A percentile compares a stretch with the other conserved stretches of the same genome.
Conservation (phyloP, 30 jellyfish, hydroid and myxozoan genomes). For the Aurelia sp. region DNA sequence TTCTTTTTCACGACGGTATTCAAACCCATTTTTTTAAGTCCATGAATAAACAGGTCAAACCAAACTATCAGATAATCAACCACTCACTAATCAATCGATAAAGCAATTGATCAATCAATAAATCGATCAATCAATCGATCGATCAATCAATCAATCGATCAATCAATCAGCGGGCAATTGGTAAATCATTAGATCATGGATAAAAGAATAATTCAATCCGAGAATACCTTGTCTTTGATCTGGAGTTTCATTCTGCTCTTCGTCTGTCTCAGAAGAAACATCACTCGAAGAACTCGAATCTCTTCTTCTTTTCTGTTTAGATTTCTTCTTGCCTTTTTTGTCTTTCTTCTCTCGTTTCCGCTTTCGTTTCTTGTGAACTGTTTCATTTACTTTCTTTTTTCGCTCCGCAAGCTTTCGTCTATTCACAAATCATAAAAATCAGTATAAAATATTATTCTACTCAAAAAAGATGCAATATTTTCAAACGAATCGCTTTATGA, state of each 20-base stretch:
- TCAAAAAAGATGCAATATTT: neutral
- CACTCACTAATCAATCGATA: no score
- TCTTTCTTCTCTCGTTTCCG: constrained; percentile 13
- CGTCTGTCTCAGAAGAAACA: neutral
- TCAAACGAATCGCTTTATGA: no score
- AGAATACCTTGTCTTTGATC: neutral
- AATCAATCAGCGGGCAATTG: no score
- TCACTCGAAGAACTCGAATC: constrained; percentile 44
- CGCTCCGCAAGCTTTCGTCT: constrained; percentile 62
- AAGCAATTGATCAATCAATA: no score
- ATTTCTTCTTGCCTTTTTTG: constrained; percentile 15
- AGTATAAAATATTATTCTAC: neutral
- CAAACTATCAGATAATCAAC: no score
- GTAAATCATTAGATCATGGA: no score
- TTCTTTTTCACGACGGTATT: no score
- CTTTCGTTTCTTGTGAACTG: neutral
- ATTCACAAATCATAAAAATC: neutral
- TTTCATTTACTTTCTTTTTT: constrained; percentile 17
- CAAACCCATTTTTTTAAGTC: no score
- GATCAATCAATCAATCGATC: no score
- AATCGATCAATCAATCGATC: no score
- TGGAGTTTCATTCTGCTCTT: neutral
- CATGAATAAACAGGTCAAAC: no score
- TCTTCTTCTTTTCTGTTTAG: constrained; percentile 15
- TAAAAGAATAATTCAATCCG: no score